phyloP scores from a whole-genome alignment of 2,113 vertebrate species.

The Catharus bicknelli region DNA sequence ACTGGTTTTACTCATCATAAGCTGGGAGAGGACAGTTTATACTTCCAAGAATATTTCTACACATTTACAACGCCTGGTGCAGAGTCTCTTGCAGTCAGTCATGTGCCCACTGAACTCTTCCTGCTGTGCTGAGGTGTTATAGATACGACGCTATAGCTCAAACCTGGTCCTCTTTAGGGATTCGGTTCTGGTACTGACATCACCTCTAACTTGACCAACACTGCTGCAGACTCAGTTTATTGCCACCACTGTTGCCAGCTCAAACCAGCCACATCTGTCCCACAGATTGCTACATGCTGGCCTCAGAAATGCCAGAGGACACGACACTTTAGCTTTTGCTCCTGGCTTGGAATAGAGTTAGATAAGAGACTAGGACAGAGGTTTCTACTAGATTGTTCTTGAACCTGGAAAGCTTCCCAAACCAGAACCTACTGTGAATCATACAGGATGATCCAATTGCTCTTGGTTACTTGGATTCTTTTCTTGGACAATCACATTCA shows the following conservation, averaged over 20 bases:
- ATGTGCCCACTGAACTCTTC: not conserved
- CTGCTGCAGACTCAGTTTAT: not conserved
- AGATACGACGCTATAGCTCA: not conserved
- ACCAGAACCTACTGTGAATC: not conserved
- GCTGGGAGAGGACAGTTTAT: not conserved
- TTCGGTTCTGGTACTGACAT: not conserved
- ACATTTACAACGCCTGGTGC: not conserved
- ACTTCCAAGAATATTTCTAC: not conserved
- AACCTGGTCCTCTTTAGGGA: not conserved
- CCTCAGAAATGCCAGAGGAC: not conserved
- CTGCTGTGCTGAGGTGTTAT: not conserved
- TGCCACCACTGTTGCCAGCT: not conserved
- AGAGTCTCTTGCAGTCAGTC: not conserved
- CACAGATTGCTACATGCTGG: not conserved
- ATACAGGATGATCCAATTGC: not conserved
- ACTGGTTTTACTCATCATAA: not conserved
- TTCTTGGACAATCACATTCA: not conserved
- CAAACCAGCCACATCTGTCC: not conserved
- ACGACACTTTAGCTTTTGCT: not conserved
- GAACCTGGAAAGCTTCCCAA: not conserved
- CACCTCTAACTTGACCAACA: not conserved
- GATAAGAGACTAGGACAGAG: not conserved
- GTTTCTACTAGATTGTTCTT: not conserved
- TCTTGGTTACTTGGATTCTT: not conserved
- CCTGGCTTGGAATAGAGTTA: not conserved